Conservation (phyloP, 2,797 vertebrate species). For the Enteromius anoplus region DNA sequence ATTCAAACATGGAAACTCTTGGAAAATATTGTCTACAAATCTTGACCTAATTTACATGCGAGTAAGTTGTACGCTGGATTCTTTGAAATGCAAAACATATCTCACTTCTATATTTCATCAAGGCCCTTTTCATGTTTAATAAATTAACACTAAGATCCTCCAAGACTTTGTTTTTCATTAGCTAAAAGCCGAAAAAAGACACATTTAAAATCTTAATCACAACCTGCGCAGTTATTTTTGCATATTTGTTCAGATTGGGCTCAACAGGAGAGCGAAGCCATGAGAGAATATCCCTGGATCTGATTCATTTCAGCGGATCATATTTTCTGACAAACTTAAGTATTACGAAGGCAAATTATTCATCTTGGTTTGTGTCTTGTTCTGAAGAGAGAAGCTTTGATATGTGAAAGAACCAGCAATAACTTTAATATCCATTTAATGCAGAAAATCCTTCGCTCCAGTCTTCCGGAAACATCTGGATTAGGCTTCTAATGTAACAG, state of each 20-base stretch:
- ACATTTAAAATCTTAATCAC: slow-evolving; percentile 95
- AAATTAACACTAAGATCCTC: slow-evolving; percentile 95
- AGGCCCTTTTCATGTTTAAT: slow-evolving; percentile 98
- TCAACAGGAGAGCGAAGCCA: slow-evolving; percentile 68
- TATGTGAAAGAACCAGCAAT: slow-evolving; percentile 10
- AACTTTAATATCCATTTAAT: neutral
- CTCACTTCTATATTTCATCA: slow-evolving; percentile 98
- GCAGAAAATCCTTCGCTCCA: neutral
- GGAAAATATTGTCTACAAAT: slow-evolving; percentile 57
- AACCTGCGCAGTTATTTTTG: slow-evolving; percentile 90
- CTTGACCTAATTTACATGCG: slow-evolving; percentile 91
- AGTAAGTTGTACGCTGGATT: slow-evolving; percentile 91
- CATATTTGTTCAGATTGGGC: slow-evolving; percentile 88
- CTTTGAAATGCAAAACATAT: slow-evolving; percentile 99
- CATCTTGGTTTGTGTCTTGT: slow-evolving; percentile 17
- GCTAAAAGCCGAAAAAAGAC: slow-evolving; percentile 88
- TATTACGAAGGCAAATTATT: slow-evolving; percentile 8
- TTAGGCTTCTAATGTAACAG: neutral
- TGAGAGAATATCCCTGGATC: slow-evolving; percentile 34
- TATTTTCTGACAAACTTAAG: slow-evolving; percentile 65
- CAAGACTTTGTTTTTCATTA: slow-evolving; percentile 98
- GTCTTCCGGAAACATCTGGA: neutral
- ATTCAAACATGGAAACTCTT: slow-evolving; percentile 54
- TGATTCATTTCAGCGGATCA: slow-evolving; percentile 43
- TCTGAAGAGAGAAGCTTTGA: slow-evolving; percentile 23